Percentiles rank a stretch among this genome's conserved stretches.
These are phyloP conservation scores for Drosophila prostipennis DNA, from an alignment of 2,888 invertebrate genomes.

Conservation along the genomic window DNA sequence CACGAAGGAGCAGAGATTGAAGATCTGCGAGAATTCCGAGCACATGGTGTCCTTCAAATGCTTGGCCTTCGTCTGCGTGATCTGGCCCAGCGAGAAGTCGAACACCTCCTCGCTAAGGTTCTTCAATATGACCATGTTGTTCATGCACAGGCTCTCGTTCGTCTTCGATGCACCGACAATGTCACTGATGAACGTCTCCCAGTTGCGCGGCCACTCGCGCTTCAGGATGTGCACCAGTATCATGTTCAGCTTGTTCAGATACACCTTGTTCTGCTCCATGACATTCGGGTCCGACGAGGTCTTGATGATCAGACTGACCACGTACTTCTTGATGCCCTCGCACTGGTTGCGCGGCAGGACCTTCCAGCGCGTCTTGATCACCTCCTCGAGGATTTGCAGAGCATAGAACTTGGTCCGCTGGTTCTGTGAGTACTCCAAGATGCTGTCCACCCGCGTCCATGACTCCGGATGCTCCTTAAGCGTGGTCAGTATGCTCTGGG, in stretches of 20 bases:
- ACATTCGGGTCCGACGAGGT: slow-evolving; percentile 96
- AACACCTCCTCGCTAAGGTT: slow-evolving; percentile 99
- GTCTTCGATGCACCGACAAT: slow-evolving; percentile 99
- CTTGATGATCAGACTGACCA: slow-evolving; percentile 99
- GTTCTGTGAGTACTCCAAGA: slow-evolving; percentile 97
- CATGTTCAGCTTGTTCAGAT: slow-evolving; percentile 99
- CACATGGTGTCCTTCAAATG: slow-evolving; percentile 99
- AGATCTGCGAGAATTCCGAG: slow-evolving; percentile 99
- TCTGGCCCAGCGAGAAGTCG: slow-evolving; percentile 98
- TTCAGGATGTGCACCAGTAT: slow-evolving; percentile 99
- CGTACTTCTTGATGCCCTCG: slow-evolving; percentile 99
- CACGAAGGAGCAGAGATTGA: slow-evolving; percentile 98
- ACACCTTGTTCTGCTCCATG: slow-evolving; percentile 97
- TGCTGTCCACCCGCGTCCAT: slow-evolving; percentile 99
- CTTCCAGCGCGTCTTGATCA: slow-evolving; percentile 99
- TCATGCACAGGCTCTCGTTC: slow-evolving; percentile 99
- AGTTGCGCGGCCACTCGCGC: slow-evolving; percentile 99
- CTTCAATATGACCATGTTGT: slow-evolving; percentile 99
- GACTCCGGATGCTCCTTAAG: slow-evolving; percentile 99
- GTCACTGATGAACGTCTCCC: slow-evolving; percentile 99
- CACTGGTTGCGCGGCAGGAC: slow-evolving; percentile 98
- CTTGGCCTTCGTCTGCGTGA: slow-evolving; percentile 99
- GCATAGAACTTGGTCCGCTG: slow-evolving; percentile 99
- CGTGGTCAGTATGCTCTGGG: slow-evolving; percentile 97
- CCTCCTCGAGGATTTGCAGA: slow-evolving; percentile 99